Conservation (phyloP, 2,888 invertebrate genomes). For the Drosophila monieri region DNA sequence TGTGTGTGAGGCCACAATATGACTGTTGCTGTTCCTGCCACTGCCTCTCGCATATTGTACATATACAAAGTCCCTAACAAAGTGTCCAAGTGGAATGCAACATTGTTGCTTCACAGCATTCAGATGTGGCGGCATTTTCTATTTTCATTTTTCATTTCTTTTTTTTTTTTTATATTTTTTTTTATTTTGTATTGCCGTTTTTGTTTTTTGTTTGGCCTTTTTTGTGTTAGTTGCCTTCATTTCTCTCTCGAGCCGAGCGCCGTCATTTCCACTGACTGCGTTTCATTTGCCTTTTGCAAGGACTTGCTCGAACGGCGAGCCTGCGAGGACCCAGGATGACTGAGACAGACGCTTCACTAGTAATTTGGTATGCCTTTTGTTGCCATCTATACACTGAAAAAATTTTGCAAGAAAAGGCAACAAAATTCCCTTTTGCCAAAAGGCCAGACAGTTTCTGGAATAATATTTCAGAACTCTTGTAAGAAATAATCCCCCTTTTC, state of each 20-base stretch:
- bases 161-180: conserved; percentile 20
- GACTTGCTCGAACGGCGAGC: conserved; percentile 8
- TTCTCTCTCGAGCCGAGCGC: conserved; percentile 34
- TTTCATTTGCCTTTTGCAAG: conserved; percentile 65
- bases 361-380: conserved; percentile 76
- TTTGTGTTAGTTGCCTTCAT: conserved; percentile 45
- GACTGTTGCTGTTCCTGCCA: conserved; percentile 49
- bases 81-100: conserved; percentile 78
- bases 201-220: conserved; percentile 19
- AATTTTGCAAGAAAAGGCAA: not conserved
- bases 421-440: no score
- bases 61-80: conserved; percentile 62
- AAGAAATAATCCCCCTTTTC: not conserved
- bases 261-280: conserved; percentile 78
- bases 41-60: conserved; percentile 22
- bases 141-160: conserved; percentile 36
- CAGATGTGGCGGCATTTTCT: conserved; percentile 73
- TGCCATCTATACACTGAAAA: conserved; percentile 23
- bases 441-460: not conserved
- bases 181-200: conserved; percentile 25
- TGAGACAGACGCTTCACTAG: conserved; percentile 59
- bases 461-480: not conserved
- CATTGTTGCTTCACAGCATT: conserved; percentile 77
- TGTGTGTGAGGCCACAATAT: conserved; percentile 39
- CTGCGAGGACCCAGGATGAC: conserved; percentile 5